Evolutionary conservation across 1,140 invertebrate species (phyloP), one percentile per base, ranked within the genome.

Genomic region (Hypothenemus hampei): DNA sequence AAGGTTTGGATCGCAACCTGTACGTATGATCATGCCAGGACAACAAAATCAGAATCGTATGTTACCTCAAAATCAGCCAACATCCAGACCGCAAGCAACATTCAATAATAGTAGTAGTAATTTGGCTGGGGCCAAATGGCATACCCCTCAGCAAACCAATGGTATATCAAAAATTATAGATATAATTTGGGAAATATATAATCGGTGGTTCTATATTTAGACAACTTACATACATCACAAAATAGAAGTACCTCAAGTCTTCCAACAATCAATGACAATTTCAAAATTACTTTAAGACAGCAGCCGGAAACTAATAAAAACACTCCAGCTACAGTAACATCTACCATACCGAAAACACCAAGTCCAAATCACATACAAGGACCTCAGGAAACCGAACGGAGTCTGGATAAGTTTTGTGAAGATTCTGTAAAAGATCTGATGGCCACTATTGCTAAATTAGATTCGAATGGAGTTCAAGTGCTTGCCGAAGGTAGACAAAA

Each of bases 401-500:
- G 68, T 58, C 69, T 89, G 59, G 87, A 89, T 69, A 87, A 86
- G 65, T 83, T 85, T 71, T 87, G 86, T 66, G 83, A 87, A 63
- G 86, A 88, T 68, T 87, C 85, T 2, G 81, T 89, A n/a, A 86
- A 86, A 65, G 87, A 90, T 75, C 71, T 90, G 41, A 87, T 89
- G 81, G 82, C 85, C 31, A 89, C 86, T 15, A 90, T 90, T 63
- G 86, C 86, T 21, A 88, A 88, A 74, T 71, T 89, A 53, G 86
- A 89, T 72, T 87, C 85, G 22, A 89, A 89, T 72, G 86, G 86
- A 13, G 87, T 89, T 52, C 80, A 87, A 61, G 65, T 67, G 21
- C 43, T 70, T 19, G 67, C 66, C 1, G 69, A 71, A 57, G 65
- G 62, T 19, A 55, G 60, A 56, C 59, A 61, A 29, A 64, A 62